A percentile compares a stretch with the other conserved stretches of the same genome.
Evolutionary conservation across 2,113 vertebrate genomes (phyloP).

Genomic region (Tachysurus vachellii): DNA sequence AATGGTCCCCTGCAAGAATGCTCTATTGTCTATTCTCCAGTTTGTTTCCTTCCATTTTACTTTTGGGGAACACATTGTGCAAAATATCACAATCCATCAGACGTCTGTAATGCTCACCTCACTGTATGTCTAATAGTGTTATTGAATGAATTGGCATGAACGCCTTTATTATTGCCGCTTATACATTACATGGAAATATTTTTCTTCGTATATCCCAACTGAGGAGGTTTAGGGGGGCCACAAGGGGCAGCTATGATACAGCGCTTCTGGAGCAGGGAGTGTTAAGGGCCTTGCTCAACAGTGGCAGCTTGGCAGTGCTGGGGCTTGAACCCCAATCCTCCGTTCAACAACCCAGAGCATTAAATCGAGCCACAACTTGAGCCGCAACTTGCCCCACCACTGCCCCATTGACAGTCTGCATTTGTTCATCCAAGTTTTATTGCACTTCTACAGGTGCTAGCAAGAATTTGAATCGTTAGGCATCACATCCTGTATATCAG

Average conservation of each 20-base stretch:
- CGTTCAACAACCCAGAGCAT: too few relatives aligned
- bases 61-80: not conserved
- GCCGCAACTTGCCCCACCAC: too few relatives aligned
- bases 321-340: too few relatives aligned
- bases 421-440: not conserved
- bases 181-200: too few relatives aligned
- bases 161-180: too few relatives aligned
- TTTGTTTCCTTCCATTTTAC: not conserved
- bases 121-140: not conserved
- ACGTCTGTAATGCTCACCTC: not conserved
- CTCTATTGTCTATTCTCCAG: not conserved
- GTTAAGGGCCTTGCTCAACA: too few relatives aligned
- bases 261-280: too few relatives aligned
- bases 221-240: not conserved
- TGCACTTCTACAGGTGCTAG: not conserved
- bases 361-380: too few relatives aligned
- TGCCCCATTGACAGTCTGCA: too few relatives aligned
- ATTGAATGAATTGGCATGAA: not conserved
- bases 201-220: too few relatives aligned
- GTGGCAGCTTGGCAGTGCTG: too few relatives aligned
- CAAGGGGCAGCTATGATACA: too few relatives aligned
- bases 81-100: not conserved
- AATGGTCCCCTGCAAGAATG: not conserved
- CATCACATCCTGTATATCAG: not conserved
- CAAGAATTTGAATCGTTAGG: not conserved